Evolutionary conservation across 2,888 invertebrate genomes (phyloP), one percentile per base, ranked within the genome.

Genomic region (Cephus runcator): DNA sequence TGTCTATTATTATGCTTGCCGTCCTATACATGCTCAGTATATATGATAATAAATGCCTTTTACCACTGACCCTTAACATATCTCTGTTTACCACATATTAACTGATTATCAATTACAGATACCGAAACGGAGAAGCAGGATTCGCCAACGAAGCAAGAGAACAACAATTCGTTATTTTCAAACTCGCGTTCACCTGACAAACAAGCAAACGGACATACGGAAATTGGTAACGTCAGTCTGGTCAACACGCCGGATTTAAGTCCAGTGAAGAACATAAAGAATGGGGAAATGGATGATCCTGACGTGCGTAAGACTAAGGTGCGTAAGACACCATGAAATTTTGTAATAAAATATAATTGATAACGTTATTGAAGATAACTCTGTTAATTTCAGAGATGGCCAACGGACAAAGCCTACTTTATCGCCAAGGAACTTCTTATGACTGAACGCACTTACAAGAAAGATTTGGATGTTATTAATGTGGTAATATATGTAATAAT

Each of bases 391-490:
- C 88, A 94, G 94, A 93, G 94, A 84, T 94, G 94, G 92, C 94
- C 95, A 1, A 93, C 93, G 4, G 96, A 96, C 86, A 94, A 94
- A 87, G 94, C 95, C 31, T 97, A 97, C 92, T 97, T 95, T 91
- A 95, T 98, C 84, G 96, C 96, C 76, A 98, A 98, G 92, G 98
- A 99, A 92, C 93, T 99, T 85, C 93, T 98, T 77, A 98, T 98
- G 97, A 98, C 98, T 0, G 98, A 99, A 91, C 93, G 98, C 84
- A 98, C 98, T 0, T 98, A 98, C 92, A 97, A 97, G 89, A 96
- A 98, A 88, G 98, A 99, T 91, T 92, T 99, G 85, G 98, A 98
- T 90, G 96, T 98, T 71, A 94, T 98, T 81, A 97, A 97, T 90
- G 94, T 96, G 90, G 97, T 97, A 90, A 93, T 95, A 93, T 73